Evolutionary conservation across 2,888 invertebrate species (phyloP), one percentile per base, ranked within the genome.

Genomic region (Seladonia tumulorum): DNA sequence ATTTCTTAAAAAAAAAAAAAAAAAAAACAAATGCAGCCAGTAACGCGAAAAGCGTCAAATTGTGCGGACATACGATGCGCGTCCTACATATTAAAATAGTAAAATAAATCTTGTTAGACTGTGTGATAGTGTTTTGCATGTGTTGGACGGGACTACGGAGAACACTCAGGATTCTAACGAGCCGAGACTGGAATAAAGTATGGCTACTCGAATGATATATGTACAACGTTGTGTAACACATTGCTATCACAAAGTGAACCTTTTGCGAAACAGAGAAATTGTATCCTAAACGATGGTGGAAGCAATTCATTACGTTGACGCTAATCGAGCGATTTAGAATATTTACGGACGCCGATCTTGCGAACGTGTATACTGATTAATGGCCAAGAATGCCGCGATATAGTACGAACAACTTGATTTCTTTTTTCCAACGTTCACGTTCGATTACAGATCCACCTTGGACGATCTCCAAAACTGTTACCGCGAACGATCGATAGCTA

Each of bases 391-490:
- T 25, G 22, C 7, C 18, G n/a, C n/a, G 39, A 42, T n/a, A 12
- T 25, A 18, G 22, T 29, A n/a, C 4, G 29, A 29, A 76, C 53
- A 66, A 35, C 68, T 47, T 39, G 45, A 73, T 76, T 70, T n/a
- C 68, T 63, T 45, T 63, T 63, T 29, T 29, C 60, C 29, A n/a
- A 29, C 29, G 5, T 77, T 25, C 35, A 25, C 10, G n/a, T n/a
- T 60, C 45, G 29, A 42, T 25, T 39, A 73, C 68, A 70, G 22
- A 29, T 29, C 35, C 35, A 60, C n/a, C 57, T 63, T 86, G 86
- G 81, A 85, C 73, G 66, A 53, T 73, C 68, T 85, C 81, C 86
- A 86, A 70, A 78, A 81, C 53, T 85, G 76, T 79, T 85, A 82
- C 57, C n/a, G 29, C 5, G 42, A 29, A 66, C 35, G 45, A n/a